Percentiles rank a stretch among this genome's conserved stretches.
Evolutionary conservation across 1,140 invertebrate genomes (phyloP).

Genomic region (fruit fly (Drosophila melanogaster)): DNA sequence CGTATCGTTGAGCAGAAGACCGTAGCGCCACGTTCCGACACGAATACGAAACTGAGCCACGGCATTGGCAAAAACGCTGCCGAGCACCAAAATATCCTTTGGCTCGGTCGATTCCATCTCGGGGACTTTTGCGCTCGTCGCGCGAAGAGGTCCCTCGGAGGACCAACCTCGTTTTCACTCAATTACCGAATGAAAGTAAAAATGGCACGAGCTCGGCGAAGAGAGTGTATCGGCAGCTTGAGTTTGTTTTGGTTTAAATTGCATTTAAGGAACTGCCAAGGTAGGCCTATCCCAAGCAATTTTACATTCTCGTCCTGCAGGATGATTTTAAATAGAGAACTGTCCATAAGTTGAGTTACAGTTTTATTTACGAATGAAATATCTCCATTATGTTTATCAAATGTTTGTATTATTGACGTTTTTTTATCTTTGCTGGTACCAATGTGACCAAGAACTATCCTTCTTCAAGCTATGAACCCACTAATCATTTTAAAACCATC

Average conservation of each 20-base stretch:
- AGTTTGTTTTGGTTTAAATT: conserved; percentile 84
- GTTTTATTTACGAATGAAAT: background rate
- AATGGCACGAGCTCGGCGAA: conserved; percentile 29
- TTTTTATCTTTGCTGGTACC: too few relatives aligned
- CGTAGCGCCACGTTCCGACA: conserved; percentile 84
- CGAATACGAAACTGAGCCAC: conserved; percentile 84
- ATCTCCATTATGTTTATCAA: background rate
- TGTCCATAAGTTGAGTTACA: too few relatives aligned
- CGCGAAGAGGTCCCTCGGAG: conserved; percentile 4
- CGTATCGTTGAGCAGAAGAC: conserved; percentile 81
- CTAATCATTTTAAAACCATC: too few relatives aligned
- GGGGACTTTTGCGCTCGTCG: conserved; percentile 52
- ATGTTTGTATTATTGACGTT: background rate
- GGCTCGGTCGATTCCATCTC: conserved; percentile 59
- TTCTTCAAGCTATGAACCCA: too few relatives aligned
- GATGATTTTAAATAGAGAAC: background rate
- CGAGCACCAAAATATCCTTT: conserved; percentile 71
- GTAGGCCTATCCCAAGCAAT: conserved; percentile 77
- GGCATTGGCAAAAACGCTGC: conserved; percentile 67
- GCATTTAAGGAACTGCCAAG: conserved; percentile 61
- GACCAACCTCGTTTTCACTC: conserved; percentile 68
- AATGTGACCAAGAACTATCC: too few relatives aligned
- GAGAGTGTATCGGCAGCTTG: conserved; percentile 54
- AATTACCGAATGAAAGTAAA: conserved; percentile 80
- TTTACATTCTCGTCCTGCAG: conserved; percentile 48